Percentiles rank a stretch among this genome's conserved stretches.
phyloP scores from a whole-genome alignment of 2,888 invertebrate genomes.

The Saturnia pavonia region DNA sequence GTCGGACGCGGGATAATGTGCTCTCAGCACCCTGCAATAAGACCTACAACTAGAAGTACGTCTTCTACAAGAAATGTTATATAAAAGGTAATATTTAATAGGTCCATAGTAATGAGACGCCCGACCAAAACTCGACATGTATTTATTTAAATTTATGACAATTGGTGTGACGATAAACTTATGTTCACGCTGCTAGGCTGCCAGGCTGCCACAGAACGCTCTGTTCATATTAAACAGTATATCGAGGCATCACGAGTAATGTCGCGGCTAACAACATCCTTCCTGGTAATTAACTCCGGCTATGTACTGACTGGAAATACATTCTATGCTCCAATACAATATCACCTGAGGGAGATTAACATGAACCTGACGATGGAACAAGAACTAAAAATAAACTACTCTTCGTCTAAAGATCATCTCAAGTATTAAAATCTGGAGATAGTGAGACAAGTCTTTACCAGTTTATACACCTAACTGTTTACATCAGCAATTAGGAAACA shows the following conservation, averaged over 20 bases:
- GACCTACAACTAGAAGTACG: not conserved
- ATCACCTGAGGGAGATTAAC: too few species aligned
- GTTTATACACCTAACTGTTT: too few species aligned
- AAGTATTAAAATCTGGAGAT: too few species aligned
- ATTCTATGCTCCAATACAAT: too few species aligned
- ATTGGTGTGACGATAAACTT: constrained; percentile 52
- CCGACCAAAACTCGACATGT: constrained; percentile 54
- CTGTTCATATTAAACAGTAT: constrained; percentile 4
- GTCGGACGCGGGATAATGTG: not conserved
- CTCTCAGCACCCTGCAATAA: not conserved
- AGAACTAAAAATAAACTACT: too few species aligned
- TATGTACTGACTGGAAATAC: not conserved
- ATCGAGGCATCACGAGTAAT: not conserved
- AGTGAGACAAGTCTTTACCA: too few species aligned
- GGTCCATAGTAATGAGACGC: constrained; percentile 63
- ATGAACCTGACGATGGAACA: too few species aligned
- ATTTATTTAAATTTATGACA: constrained; percentile 63
- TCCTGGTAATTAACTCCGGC: not conserved
- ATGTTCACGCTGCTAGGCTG: constrained; percentile 44
- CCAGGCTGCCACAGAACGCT: constrained; percentile 29
- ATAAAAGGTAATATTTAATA: constrained; percentile 47
- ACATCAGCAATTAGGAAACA: too few species aligned
- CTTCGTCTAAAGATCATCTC: too few species aligned
- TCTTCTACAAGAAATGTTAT: constrained; percentile 2
- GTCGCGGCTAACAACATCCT: not conserved